Conservation (phyloP, 2,113 vertebrate species). For the Larimichthys crocea region DNA sequence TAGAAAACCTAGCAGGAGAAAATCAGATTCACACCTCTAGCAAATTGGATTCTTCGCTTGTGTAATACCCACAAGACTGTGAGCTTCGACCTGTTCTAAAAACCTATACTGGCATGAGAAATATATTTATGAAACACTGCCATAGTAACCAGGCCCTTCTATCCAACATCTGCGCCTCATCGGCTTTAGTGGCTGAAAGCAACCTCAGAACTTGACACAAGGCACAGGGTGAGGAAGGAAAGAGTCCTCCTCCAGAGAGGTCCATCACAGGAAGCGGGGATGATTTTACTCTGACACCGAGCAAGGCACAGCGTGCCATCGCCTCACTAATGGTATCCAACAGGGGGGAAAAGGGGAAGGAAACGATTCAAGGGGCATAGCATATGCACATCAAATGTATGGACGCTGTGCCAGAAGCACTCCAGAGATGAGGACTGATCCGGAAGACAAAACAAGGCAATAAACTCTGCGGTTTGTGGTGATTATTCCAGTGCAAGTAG, state of each 20-base stretch:
- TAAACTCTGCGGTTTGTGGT: conserved; percentile 9
- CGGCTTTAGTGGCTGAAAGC: conserved; percentile 40
- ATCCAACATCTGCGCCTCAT: conserved; percentile 18
- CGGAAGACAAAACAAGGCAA: conserved; percentile 16
- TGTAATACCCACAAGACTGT: conserved; percentile 14
- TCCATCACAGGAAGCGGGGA: conserved; percentile 60
- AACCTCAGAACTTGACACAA: conserved; percentile 57
- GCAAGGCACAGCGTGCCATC: conserved; percentile 47
- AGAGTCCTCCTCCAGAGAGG: conserved; percentile 48
- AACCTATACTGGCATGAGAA: conserved; percentile 1
- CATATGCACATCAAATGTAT: conserved; percentile 20
- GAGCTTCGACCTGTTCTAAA: conserved; percentile 22
- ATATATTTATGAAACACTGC: conserved; percentile 34
- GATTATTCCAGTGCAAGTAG: neutral
- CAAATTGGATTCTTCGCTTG: conserved; percentile 34
- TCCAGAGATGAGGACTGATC: neutral
- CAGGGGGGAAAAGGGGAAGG: conserved; percentile 7
- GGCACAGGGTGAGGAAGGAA: conserved; percentile 71
- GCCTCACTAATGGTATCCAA: conserved; percentile 49
- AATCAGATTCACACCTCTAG: conserved; percentile 34
- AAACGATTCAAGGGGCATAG: conserved; percentile 49
- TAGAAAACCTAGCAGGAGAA: conserved; percentile 26
- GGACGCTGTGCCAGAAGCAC: conserved; percentile 18
- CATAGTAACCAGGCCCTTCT: conserved; percentile 37
- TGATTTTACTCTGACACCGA: conserved; percentile 58